Conservation (phyloP, 1,140 invertebrate genomes). For the Drosophila malerkotliana region DNA sequence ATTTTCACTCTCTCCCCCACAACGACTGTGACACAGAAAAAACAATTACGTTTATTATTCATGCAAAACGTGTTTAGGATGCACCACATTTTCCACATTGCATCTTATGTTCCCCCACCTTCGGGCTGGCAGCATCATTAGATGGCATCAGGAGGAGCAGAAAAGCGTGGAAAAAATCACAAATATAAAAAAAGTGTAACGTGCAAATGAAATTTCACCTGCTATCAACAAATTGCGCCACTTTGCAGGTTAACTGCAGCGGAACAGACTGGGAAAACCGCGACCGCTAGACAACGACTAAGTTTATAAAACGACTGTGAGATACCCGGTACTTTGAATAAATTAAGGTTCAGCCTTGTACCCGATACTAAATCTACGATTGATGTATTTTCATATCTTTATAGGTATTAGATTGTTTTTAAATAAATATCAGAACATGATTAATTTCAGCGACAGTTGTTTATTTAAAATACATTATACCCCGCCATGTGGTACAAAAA, state of each 20-base stretch:
- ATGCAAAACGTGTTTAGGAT: slow-evolving; percentile 69
- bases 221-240: slow-evolving; percentile 82
- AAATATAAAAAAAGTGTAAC: slow-evolving; percentile 52
- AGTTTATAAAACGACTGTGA: neutral
- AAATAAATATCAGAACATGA: too few relatives aligned
- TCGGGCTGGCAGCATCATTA: slow-evolving; percentile 62
- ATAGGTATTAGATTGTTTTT: too few relatives aligned
- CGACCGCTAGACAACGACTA: slow-evolving; percentile 11
- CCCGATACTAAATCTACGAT: too few relatives aligned
- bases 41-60: slow-evolving; percentile 70
- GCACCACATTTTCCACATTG: slow-evolving; percentile 51
- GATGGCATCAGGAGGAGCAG: slow-evolving; percentile 56
- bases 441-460: neutral
- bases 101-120: slow-evolving; percentile 28
- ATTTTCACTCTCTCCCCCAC: slow-evolving; percentile 24
- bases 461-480: neutral
- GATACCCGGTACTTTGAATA: slow-evolving; percentile 7
- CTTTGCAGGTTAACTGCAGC: slow-evolving; percentile 80
- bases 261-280: slow-evolving; percentile 64
- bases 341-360: neutral
- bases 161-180: slow-evolving; percentile 27
- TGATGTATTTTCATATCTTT: too few relatives aligned
- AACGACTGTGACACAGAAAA: slow-evolving; percentile 58
- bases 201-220: slow-evolving; percentile 78
- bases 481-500: neutral